Evolutionary conservation across 1,140 invertebrate species (phyloP).

Genomic region (Drosophila bocki): DNA sequence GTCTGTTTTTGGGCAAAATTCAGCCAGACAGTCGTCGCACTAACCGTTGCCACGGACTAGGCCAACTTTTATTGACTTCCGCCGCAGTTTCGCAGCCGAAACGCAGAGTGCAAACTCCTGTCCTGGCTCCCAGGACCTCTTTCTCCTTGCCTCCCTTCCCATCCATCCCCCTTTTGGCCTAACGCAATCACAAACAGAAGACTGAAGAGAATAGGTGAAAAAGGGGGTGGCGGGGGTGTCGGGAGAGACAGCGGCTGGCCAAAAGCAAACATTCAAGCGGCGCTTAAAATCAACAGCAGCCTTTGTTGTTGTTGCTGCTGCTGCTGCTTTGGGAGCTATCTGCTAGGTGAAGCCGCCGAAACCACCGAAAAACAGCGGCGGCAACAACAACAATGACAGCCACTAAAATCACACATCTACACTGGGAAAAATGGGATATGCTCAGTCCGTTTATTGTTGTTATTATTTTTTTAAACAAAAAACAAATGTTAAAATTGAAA

Average conservation of each 20-base stretch:
- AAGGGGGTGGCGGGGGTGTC: fast-evolving
- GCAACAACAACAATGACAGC: constrained; percentile 26
- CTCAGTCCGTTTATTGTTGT: too few species aligned
- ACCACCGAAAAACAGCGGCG: constrained; percentile 24
- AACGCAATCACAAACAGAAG: constrained; percentile 52
- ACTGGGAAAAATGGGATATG: constrained; percentile 9
- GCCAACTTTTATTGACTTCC: constrained; percentile 79
- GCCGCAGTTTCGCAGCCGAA: constrained; percentile 51
- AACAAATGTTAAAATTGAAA: too few species aligned
- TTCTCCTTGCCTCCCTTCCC: too few species aligned
- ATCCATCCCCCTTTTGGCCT: background rate
- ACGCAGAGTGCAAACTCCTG: constrained; percentile 66
- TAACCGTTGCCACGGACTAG: constrained; percentile 53
- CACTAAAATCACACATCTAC: constrained; percentile 41
- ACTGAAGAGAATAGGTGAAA: constrained; percentile 1
- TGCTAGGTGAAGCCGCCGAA: constrained; percentile 30
- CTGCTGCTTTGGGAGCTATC: constrained; percentile 3
- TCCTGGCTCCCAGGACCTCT: constrained; percentile 40
- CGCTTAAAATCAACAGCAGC: constrained; percentile 63
- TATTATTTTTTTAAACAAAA: too few species aligned
- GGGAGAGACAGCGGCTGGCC: constrained; percentile 37
- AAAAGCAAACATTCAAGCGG: constrained; percentile 57
- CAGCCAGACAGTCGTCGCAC: constrained; percentile 39
- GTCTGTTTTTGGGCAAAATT: constrained; percentile 33
- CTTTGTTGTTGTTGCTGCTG: constrained; percentile 11